Percentiles rank a stretch among this genome's conserved stretches.
Conservation (phyloP, 2,113 vertebrate genomes). For the Falco punctatus region DNA sequence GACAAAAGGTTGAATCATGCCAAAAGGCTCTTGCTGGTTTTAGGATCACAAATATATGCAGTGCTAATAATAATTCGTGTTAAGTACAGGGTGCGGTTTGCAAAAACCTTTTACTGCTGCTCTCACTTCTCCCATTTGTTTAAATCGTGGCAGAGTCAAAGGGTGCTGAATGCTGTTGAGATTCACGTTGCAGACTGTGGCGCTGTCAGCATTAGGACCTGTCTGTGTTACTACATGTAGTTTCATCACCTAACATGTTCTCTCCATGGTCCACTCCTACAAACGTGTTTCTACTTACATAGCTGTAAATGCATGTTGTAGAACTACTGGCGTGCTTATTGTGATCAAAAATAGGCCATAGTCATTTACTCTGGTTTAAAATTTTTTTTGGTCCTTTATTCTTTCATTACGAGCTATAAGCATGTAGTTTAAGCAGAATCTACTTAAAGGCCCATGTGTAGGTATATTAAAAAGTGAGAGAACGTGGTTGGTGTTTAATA, state of each 20-base stretch:
- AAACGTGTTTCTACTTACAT: background rate
- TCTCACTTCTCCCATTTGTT: background rate
- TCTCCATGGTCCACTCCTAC: background rate
- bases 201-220: background rate
- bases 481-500: background rate
- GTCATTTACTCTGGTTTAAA: background rate
- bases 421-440: background rate
- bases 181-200: rapidly evolving
- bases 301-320: background rate
- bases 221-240: background rate
- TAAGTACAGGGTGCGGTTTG: background rate
- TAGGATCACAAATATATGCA: background rate
- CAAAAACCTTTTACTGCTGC: background rate
- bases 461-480: background rate
- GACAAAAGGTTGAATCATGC: background rate
- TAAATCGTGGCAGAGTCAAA: background rate
- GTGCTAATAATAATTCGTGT: background rate
- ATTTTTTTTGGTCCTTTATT: background rate
- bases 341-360: background rate
- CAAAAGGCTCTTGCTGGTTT: background rate
- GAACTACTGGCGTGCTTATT: background rate
- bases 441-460: background rate
- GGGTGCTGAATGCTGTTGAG: background rate
- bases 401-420: background rate
- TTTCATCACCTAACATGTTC: background rate